phyloP scores from a whole-genome alignment of 2,888 invertebrate species.

The Heliconius cydno region DNA sequence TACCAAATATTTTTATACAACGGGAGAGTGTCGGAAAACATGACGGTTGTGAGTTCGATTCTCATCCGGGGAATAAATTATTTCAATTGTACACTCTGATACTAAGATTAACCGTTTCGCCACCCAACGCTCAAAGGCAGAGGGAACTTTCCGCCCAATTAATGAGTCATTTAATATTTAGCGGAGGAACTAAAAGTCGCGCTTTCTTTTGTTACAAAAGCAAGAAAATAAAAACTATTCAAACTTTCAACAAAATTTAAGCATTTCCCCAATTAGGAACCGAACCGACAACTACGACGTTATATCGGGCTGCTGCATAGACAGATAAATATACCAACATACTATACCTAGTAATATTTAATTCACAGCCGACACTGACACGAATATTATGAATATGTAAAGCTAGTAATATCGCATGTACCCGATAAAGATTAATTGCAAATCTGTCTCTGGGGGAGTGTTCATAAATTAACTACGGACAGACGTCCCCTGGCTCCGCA shows the following conservation, averaged over 20 bases:
- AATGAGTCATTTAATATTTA: too few relatives aligned
- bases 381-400: slow-evolving; percentile 38
- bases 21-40: accelerated
- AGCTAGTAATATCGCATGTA: slow-evolving; percentile 36
- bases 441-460: slow-evolving; percentile 36
- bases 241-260: too few relatives aligned
- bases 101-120: too few relatives aligned
- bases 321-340: neutral
- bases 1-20: neutral
- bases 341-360: slow-evolving; percentile 11
- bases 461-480: slow-evolving; percentile 41
- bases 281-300: too few relatives aligned
- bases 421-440: slow-evolving; percentile 43
- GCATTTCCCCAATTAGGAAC: too few relatives aligned
- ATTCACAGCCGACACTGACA: neutral
- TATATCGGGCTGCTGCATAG: too few relatives aligned
- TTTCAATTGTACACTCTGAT: too few relatives aligned
- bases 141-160: too few relatives aligned
- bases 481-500: slow-evolving; percentile 28
- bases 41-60: neutral
- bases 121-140: too few relatives aligned
- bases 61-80: too few relatives aligned
- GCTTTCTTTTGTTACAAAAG: neutral
- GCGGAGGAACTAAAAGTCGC: neutral
- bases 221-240: neutral